phyloP scores from a whole-genome alignment of 2,888 invertebrate species.

The Catocala nupta region DNA sequence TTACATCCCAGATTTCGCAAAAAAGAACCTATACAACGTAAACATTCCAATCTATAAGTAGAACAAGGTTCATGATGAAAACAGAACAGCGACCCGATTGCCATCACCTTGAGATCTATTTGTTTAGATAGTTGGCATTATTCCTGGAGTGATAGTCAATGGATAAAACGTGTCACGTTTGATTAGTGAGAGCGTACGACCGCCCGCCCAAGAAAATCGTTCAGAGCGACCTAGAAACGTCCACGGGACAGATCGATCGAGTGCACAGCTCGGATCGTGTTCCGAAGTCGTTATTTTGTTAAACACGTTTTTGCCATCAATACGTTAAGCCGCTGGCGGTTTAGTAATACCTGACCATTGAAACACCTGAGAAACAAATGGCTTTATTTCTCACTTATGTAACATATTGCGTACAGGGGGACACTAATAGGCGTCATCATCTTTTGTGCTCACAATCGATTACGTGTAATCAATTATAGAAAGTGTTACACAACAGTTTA shows the following conservation, averaged over 20 bases:
- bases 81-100: conserved; percentile 53
- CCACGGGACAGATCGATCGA: conserved; percentile 66
- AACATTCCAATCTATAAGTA: conserved; percentile 48
- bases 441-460: conserved; percentile 53
- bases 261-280: conserved; percentile 54
- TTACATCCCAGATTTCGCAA: conserved; percentile 12
- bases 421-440: conserved; percentile 55
- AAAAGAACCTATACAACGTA: conserved; percentile 27
- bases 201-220: conserved; percentile 61
- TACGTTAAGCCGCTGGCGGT: conserved; percentile 46
- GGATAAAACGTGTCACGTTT: conserved; percentile 41
- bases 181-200: conserved; percentile 40
- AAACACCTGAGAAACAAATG: conserved; percentile 46
- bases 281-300: conserved; percentile 27
- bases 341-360: conserved; percentile 52
- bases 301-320: conserved; percentile 51
- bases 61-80: conserved; percentile 56
- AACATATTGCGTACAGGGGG: conserved; percentile 51
- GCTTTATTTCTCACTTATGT: conserved; percentile 48
- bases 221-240: conserved; percentile 73
- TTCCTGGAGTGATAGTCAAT: conserved; percentile 52
- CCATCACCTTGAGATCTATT: conserved; percentile 55
- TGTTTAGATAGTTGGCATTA: conserved; percentile 56
- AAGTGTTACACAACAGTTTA: conserved; percentile 48
- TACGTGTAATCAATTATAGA: conserved; percentile 57